These are phyloP conservation scores for Bostrychus sinensis DNA, from an alignment of 2,113 vertebrate genomes.

Conservation along the genomic window DNA sequence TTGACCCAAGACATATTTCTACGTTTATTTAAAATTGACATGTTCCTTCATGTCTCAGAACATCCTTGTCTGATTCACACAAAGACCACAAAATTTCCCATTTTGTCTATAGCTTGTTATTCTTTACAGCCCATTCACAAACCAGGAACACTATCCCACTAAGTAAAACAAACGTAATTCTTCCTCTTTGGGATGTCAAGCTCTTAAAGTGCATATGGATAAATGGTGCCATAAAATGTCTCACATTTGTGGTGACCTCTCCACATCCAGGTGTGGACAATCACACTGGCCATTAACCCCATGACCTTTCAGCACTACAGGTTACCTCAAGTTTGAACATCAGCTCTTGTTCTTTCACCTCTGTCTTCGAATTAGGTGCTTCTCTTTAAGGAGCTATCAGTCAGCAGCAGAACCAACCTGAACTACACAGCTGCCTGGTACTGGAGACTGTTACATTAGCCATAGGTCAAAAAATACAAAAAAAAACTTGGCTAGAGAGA, in stretches of 20 bases:
- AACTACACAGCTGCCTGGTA: neutral
- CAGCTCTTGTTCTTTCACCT: slow-evolving; percentile 41
- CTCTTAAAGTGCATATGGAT: slow-evolving; percentile 18
- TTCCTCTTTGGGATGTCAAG: neutral
- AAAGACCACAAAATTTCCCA: neutral
- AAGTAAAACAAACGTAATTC: slow-evolving; percentile 31
- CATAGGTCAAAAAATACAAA: slow-evolving; percentile 7
- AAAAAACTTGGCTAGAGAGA: slow-evolving; percentile 13
- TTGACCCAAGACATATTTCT: slow-evolving; percentile 9
- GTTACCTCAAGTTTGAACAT: slow-evolving; percentile 40
- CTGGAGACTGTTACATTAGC: slow-evolving; percentile 27
- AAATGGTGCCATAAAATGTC: slow-evolving; percentile 33
- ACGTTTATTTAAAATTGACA: slow-evolving; percentile 1
- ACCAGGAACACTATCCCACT: slow-evolving; percentile 9
- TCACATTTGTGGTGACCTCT: slow-evolving; percentile 24
- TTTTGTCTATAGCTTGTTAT: slow-evolving; percentile 2
- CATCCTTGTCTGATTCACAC: neutral
- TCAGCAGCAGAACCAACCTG: slow-evolving; percentile 21
- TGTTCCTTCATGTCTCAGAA: neutral
- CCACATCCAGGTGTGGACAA: slow-evolving; percentile 55
- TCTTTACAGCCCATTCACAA: slow-evolving; percentile 21
- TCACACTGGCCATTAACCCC: slow-evolving; percentile 46
- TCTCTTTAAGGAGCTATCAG: slow-evolving; percentile 24
- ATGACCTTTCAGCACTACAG: slow-evolving; percentile 40
- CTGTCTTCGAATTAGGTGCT: slow-evolving; percentile 25